A percentile compares a stretch with the other conserved stretches of the same genome.
Evolutionary conservation across 2,888 invertebrate genomes (phyloP).

Genomic region (Drosophila recens): DNA sequence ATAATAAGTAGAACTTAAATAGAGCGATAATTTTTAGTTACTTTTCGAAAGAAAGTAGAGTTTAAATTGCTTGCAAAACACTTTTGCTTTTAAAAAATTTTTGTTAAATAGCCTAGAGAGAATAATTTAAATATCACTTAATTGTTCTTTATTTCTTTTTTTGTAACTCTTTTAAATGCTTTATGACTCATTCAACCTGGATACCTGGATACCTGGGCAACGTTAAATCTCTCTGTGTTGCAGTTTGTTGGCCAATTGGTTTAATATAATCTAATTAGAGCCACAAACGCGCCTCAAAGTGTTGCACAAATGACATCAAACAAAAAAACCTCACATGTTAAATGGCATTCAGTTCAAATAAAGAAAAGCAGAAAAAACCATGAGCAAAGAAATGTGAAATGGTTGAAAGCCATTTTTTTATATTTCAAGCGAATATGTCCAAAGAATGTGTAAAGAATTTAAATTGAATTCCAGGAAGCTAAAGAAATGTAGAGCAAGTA

Average conservation of each 20-base stretch:
- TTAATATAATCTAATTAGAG: conserved; percentile 43
- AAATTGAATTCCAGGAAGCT: conserved; percentile 1
- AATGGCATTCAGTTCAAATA: conserved; percentile 14
- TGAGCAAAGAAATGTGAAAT: neutral
- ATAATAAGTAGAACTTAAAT: neutral
- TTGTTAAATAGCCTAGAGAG: neutral
- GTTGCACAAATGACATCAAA: conserved; percentile 25
- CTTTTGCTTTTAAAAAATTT: neutral
- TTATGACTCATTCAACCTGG: neutral
- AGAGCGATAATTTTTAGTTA: neutral
- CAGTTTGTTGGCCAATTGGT: conserved; percentile 38
- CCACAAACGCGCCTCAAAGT: conserved; percentile 40
- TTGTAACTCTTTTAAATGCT: neutral
- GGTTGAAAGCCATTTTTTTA: neutral
- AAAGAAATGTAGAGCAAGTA: neutral
- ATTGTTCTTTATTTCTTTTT: neutral
- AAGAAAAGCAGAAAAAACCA: neutral
- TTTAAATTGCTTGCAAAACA: neutral
- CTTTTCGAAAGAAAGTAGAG: neutral
- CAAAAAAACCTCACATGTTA: conserved; percentile 17
- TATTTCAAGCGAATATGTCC: neutral
- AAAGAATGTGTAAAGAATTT: neutral
- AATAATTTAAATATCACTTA: neutral
- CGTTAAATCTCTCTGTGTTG: conserved; percentile 2
- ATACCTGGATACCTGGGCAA: neutral